Base-by-base conservation (phyloP, 2,888 invertebrate genomes). In the Phorcus lineatus region DNA sequence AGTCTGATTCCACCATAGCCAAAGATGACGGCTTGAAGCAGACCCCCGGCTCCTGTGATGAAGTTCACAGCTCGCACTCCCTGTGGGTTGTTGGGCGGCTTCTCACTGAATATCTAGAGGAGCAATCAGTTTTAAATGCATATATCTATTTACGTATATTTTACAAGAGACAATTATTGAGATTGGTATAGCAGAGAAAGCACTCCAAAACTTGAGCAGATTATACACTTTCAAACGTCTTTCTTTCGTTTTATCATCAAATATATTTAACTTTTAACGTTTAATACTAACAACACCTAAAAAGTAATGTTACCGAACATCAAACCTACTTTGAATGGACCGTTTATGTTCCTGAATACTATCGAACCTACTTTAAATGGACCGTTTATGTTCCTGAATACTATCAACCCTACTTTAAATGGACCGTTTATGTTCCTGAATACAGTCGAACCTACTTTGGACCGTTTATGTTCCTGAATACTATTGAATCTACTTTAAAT, bases 31-130 rank as follows among this genome's bases (percentile, higher is more conserved):
- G 90, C 84, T 84, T 93, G 93, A 2, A 93, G 87, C 62, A 93
- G 92, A 24, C 93, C 93, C 4, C 93, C 93, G 86, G 91, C 91
- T 40, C 92, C 93, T 2, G 93, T 93, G 47, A 93, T 90, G 83
- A 93, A 93, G 80, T 93, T 93, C 3, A 92, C 90, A 53, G 85
- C 85, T 17, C 86, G 81, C 11, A 84, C 83, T 55, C 81, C 77
- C 24, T 81, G 80, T 4, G 81, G 66, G 6, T 77, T 74, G 2
- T 75, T 80, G 13, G 80, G 80, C 11, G 85, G 86, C 31, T 84
- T 86, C 67, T 86, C 86, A 19, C 84, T 84, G 66, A 85, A 86
- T 24, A 86, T 83, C 85, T 86, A 24, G 13, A 47, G 7, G 62
- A 11, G 47, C 1, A 47, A 11, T 11, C 13, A 47, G 47, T 11